These are phyloP conservation scores for Sylvilagus floridanus DNA, from an alignment of 2,797 vertebrate genomes.

Conservation along the genomic window DNA sequence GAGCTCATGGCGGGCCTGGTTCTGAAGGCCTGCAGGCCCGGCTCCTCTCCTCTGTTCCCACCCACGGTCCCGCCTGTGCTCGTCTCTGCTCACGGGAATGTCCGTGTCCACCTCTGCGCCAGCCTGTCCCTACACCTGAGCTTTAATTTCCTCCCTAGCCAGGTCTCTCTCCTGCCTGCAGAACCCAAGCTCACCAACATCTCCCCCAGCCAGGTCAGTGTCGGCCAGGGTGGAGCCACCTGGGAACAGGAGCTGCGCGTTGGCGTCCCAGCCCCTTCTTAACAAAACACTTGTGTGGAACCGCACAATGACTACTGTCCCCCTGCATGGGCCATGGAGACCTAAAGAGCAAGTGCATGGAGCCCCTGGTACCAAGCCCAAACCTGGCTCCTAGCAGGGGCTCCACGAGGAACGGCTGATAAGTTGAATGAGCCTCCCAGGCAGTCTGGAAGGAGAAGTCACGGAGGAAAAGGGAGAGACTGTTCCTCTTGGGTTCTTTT, in stretches of 20 bases:
- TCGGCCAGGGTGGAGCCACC: neutral
- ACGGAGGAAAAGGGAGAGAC: neutral
- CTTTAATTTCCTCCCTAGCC: constrained; percentile 39
- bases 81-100: neutral
- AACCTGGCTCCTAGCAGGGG: neutral
- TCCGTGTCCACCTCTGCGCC: neutral
- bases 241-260: neutral
- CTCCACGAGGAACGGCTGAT: neutral
- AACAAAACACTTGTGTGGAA: neutral
- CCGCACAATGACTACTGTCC: neutral
- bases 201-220: neutral
- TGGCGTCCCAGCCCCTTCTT: neutral
- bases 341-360: neutral
- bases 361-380: neutral
- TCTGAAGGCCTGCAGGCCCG: neutral
- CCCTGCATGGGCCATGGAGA: neutral
- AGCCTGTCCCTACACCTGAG: neutral
- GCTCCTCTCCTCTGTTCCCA: neutral
- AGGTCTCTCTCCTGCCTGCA: neutral
- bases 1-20: neutral
- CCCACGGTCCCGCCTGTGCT: neutral
- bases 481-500: neutral
- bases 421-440: constrained; percentile 6
- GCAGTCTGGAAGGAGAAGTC: constrained; percentile 19
- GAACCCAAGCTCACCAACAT: neutral